Conservation (phyloP, 2,113 vertebrate species). For the Microcebus ravelobensis region DNA sequence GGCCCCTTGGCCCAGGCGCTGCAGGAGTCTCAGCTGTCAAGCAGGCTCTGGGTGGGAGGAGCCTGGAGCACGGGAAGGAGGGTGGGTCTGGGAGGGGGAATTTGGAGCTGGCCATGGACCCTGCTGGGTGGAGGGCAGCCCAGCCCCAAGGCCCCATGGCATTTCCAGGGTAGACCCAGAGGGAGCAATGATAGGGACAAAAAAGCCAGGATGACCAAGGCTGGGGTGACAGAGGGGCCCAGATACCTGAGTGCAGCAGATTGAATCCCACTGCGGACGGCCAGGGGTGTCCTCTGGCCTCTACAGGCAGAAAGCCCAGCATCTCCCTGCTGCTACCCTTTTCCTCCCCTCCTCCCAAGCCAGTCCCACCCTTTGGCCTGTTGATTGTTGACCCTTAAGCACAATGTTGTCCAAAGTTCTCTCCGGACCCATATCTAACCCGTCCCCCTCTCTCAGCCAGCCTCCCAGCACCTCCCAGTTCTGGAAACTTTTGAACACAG, state of each 20-base stretch:
- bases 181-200: not conserved
- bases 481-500: not conserved
- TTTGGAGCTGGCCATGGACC: not conserved
- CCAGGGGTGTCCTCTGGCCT: not conserved
- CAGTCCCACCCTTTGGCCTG: not conserved
- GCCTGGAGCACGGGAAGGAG: not conserved
- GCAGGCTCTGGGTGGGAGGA: not conserved
- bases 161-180: not conserved
- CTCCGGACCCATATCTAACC: no score
- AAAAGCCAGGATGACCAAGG: not conserved
- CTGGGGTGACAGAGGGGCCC: not conserved
- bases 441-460: not conserved
- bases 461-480: not conserved
- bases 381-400: not conserved
- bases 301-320: not conserved
- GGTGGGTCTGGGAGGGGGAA: not conserved
- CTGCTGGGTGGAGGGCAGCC: not conserved
- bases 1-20: conserved; percentile 32
- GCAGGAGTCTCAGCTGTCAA: conserved; percentile 63
- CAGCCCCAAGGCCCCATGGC: not conserved
- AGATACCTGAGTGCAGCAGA: not conserved
- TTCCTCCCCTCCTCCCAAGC: not conserved
- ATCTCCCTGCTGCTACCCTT: not conserved
- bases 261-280: no score
- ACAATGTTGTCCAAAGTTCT: not conserved